Evolutionary conservation across 2,797 vertebrate species (phyloP).

Genomic region (Myotis planiceps): DNA sequence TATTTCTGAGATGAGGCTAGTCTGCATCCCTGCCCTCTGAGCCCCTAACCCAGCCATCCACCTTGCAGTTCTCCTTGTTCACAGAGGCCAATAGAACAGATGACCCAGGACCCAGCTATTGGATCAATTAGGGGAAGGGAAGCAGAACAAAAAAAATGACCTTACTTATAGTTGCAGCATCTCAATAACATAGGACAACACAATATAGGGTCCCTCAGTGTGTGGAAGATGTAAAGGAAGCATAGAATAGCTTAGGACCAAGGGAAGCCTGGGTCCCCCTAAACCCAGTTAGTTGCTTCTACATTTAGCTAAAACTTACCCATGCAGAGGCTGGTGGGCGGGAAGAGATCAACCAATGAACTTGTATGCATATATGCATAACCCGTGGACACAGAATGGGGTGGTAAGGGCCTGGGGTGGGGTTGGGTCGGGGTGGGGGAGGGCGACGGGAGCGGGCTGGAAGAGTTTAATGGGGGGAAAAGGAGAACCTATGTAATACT

Average conservation of each 20-base stretch:
- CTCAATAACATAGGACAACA: not conserved
- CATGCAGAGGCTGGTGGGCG: too few relatives aligned
- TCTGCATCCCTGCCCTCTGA: not conserved
- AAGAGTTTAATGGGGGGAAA: too few relatives aligned
- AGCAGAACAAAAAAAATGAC: not conserved
- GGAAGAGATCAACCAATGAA: too few relatives aligned
- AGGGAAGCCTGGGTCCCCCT: not conserved
- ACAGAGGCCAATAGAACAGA: not conserved
- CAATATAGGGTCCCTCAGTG: not conserved
- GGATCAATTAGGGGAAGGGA: not conserved
- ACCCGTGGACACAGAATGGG: too few relatives aligned
- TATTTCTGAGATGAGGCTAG: not conserved
- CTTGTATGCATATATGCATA: too few relatives aligned
- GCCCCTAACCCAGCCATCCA: not conserved
- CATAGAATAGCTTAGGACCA: not conserved
- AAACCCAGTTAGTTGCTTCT: not conserved
- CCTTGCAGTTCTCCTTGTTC: not conserved
- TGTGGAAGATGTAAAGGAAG: not conserved
- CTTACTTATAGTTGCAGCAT: not conserved
- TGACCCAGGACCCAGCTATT: not conserved
- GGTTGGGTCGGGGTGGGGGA: too few relatives aligned
- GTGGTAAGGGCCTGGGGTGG: too few relatives aligned
- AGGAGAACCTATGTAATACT: too few relatives aligned
- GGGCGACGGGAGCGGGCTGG: too few relatives aligned
- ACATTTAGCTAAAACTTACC: conserved; percentile 22